phyloP scores from a whole-genome alignment of 92 coral and sea anemone species.

The Isaurus tuberculatus region DNA sequence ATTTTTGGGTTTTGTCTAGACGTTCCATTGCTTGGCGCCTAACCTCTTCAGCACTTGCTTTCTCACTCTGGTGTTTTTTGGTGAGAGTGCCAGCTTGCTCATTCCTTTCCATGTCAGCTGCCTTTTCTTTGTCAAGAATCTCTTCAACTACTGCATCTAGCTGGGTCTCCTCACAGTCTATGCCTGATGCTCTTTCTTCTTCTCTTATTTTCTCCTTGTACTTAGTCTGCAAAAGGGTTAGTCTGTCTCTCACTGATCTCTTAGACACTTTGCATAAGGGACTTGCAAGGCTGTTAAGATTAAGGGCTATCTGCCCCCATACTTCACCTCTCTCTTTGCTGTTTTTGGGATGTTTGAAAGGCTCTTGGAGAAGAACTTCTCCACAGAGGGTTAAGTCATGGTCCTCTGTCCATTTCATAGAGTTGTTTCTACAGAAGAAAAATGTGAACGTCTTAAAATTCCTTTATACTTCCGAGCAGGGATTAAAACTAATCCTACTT shows the following conservation, averaged over 20 bases:
- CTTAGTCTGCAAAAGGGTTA: conserved; percentile 47
- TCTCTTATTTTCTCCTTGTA: conserved; percentile 48
- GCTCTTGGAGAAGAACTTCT: too few species aligned
- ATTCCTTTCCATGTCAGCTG: too few species aligned
- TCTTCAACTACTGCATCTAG: conserved; percentile 53
- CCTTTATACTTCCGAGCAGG: too few species aligned
- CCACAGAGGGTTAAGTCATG: too few species aligned
- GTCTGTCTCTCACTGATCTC: conserved; percentile 61
- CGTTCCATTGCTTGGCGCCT: conserved; percentile 49
- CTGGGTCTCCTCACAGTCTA: conserved; percentile 26
- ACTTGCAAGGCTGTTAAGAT: conserved; percentile 46
- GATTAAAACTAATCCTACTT: too few species aligned
- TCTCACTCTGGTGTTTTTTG: too few species aligned
- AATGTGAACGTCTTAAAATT: too few species aligned
- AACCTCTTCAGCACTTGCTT: conserved; percentile 49
- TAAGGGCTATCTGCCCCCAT: conserved; percentile 46
- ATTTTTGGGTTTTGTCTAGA: conserved; percentile 33
- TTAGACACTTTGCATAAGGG: conserved; percentile 55
- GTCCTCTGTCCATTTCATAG: too few species aligned
- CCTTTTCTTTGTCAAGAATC: conserved; percentile 55
- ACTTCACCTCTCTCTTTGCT: too few species aligned
- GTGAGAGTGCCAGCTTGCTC: too few species aligned
- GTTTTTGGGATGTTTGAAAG: too few species aligned
- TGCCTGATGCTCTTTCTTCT: conserved; percentile 55
- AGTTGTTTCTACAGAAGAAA: too few species aligned